These are phyloP conservation scores for Sebastes minor DNA, from an alignment of 2,797 vertebrate species.

Conservation along the genomic window DNA sequence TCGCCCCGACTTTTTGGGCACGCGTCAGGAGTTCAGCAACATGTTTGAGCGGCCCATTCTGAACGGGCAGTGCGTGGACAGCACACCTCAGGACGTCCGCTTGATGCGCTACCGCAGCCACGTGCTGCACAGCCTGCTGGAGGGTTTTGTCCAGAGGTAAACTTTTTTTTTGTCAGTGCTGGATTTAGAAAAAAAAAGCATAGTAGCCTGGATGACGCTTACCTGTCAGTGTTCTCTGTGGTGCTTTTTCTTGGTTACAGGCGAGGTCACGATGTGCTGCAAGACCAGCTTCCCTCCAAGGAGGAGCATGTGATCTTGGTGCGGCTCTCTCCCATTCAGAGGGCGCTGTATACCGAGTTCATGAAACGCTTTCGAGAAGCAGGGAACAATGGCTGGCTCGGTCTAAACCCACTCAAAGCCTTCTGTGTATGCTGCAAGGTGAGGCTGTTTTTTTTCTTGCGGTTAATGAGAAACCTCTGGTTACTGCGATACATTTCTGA, in stretches of 20 bases:
- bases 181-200: slow-evolving; percentile 78
- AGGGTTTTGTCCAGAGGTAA: slow-evolving; percentile 99
- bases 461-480: neutral
- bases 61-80: slow-evolving; percentile 98
- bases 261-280: slow-evolving; percentile 95
- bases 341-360: slow-evolving; percentile 96
- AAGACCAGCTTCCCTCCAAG: slow-evolving; percentile 92
- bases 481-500: neutral
- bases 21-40: slow-evolving; percentile 98
- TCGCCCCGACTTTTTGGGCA: slow-evolving; percentile 95
- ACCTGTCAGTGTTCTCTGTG: neutral
- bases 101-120: slow-evolving; percentile 99
- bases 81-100: slow-evolving; percentile 95
- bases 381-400: slow-evolving; percentile 97
- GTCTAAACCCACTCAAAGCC: slow-evolving; percentile 97
- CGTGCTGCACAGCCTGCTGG: slow-evolving; percentile 96
- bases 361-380: slow-evolving; percentile 98
- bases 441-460: slow-evolving; percentile 10
- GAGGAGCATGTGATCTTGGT: slow-evolving; percentile 97
- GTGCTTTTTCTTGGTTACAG: slow-evolving; percentile 69
- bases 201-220: neutral
- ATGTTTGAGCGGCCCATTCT: slow-evolving; percentile 99
- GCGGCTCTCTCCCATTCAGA: slow-evolving; percentile 93
- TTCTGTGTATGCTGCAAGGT: slow-evolving; percentile 99
- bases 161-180: slow-evolving; percentile 68